Evolutionary conservation across 2,113 vertebrate genomes (phyloP).

Genomic region (Amia ocellicauda): DNA sequence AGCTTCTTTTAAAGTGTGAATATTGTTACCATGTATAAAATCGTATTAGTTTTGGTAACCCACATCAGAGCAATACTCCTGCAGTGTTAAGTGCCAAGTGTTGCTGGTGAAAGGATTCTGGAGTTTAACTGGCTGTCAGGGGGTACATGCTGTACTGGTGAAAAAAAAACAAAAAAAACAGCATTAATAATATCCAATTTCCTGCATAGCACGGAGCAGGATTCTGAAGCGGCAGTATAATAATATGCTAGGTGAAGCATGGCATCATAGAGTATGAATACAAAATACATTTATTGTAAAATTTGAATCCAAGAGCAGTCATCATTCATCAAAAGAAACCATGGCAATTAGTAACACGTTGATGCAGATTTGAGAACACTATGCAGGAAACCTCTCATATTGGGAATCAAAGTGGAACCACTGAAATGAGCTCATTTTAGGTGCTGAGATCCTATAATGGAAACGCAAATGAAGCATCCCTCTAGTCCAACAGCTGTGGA

Average conservation of each 20-base stretch:
- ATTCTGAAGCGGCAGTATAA: conserved; percentile 62
- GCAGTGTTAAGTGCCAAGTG: conserved; percentile 42
- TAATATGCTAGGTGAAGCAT: conserved; percentile 68
- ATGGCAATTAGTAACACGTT: conserved; percentile 70
- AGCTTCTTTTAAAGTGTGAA: conserved; percentile 41
- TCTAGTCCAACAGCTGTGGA: conserved; percentile 24
- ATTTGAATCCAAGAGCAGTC: conserved; percentile 65
- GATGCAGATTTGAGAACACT: conserved; percentile 61
- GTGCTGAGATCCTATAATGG: conserved; percentile 21
- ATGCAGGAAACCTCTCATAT: conserved; percentile 50
- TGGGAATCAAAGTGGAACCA: conserved; percentile 35
- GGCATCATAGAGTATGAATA: conserved; percentile 67
- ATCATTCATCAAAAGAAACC: conserved; percentile 68
- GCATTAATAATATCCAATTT: conserved; percentile 74
- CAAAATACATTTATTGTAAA: conserved; percentile 64
- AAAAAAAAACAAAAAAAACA: conserved; percentile 53
- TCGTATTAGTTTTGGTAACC: conserved; percentile 62
- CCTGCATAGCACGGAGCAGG: conserved; percentile 57
- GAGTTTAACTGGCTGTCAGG: conserved; percentile 49
- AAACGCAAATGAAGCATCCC: conserved; percentile 30
- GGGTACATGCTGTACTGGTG: conserved; percentile 63
- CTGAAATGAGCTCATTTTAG: conserved; percentile 52
- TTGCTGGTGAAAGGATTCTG: conserved; percentile 58
- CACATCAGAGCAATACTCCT: conserved; percentile 47
- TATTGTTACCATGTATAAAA: conserved; percentile 49